phyloP scores from a whole-genome alignment of 2,888 invertebrate species.

The Eupithecia abbreviata region DNA sequence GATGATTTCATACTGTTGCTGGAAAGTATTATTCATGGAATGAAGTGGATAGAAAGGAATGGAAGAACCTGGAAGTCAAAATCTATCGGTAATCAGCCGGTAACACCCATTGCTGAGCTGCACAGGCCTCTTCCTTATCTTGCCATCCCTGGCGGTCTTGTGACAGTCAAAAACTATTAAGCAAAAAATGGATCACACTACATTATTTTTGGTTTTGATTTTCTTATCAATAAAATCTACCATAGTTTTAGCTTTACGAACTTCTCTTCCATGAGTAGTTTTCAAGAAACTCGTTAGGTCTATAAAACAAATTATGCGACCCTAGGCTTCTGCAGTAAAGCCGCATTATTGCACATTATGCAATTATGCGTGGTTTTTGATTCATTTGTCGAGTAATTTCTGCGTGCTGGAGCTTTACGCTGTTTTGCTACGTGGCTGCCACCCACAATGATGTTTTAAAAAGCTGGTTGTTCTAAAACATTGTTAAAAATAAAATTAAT shows the following conservation, averaged over 20 bases:
- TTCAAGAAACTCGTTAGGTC: conserved; percentile 50
- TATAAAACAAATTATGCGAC: conserved; percentile 54
- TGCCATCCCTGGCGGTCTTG: no score
- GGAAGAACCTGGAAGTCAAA: background rate
- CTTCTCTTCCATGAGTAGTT: background rate
- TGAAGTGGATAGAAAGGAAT: background rate
- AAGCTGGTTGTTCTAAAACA: no score
- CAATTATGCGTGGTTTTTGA: conserved; percentile 33
- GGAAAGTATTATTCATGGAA: no score
- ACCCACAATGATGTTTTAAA: background rate
- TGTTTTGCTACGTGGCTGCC: conserved; percentile 8
- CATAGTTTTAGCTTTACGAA: background rate
- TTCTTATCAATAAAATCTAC: background rate
- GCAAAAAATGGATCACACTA: background rate
- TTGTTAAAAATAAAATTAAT: no score
- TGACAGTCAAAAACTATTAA: no score
- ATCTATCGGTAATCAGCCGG: no score
- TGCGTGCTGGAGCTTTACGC: conserved; percentile 9
- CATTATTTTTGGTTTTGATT: background rate
- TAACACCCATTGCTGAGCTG: no score
- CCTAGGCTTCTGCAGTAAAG: conserved; percentile 53
- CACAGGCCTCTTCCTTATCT: no score
- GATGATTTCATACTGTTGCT: no score
- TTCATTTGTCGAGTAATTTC: conserved; percentile 20
- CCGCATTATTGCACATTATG: conserved; percentile 43